Evolutionary conservation across 1,140 invertebrate species (phyloP).

Genomic region (Sitobion miscanthi): DNA sequence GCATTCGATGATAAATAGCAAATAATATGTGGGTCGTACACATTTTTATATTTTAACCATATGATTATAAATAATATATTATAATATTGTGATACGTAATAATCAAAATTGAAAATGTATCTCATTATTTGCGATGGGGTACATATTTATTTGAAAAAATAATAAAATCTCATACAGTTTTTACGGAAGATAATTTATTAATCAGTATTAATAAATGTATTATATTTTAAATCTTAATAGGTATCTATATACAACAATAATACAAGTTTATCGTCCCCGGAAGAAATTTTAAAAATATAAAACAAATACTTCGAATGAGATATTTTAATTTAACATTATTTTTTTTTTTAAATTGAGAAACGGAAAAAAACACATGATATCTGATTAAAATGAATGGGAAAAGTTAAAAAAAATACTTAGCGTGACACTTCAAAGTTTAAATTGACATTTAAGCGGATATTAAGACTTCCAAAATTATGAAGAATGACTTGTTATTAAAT

Average conservation of each 20-base stretch:
- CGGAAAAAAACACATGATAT: not conserved
- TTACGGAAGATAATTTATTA: too few species aligned
- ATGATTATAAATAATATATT: too few species aligned
- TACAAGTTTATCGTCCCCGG: not conserved
- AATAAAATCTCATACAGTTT: too few species aligned
- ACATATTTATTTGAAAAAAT: too few species aligned
- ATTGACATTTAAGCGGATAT: constrained; percentile 2
- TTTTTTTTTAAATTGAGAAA: not conserved
- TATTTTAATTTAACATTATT: not conserved
- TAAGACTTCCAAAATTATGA: not conserved
- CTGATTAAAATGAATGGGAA: not conserved
- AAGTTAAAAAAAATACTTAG: not conserved
- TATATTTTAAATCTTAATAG: not conserved
- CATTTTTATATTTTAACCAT: too few species aligned
- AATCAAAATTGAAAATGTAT: too few species aligned
- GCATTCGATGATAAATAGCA: too few species aligned
- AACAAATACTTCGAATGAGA: not conserved
- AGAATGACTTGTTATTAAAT: not conserved
- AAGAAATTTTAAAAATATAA: not conserved
- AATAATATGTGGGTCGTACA: too few species aligned
- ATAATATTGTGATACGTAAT: too few species aligned
- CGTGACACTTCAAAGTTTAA: not conserved
- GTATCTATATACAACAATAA: not conserved
- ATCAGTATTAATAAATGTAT: too few species aligned
- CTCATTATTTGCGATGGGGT: too few species aligned